phyloP scores from a whole-genome alignment of 2,113 vertebrate species.

The Cervus canadensis region DNA sequence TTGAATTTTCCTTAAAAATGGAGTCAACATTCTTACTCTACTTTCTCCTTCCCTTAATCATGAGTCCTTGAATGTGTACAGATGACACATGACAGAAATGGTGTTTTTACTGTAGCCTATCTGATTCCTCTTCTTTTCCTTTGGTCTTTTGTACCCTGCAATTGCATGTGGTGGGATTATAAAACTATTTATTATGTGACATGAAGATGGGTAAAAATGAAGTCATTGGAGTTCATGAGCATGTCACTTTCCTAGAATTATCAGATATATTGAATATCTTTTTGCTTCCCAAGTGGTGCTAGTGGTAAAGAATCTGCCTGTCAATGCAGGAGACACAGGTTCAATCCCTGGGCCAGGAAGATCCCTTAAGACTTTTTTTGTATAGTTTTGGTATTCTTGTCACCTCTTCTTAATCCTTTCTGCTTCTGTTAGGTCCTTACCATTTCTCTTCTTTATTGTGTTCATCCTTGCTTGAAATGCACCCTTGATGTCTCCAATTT shows the following conservation, averaged over 20 bases:
- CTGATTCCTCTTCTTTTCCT: background rate
- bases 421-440: background rate
- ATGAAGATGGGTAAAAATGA: background rate
- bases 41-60: background rate
- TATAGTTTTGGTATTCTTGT: background rate
- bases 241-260: background rate
- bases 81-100: background rate
- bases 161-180: background rate
- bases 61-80: background rate
- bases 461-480: background rate
- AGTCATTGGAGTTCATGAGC: background rate
- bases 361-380: background rate
- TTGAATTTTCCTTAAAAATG: conserved; percentile 58
- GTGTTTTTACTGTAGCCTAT: background rate
- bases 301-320: background rate
- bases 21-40: background rate
- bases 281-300: background rate
- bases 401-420: background rate
- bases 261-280: background rate
- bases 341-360: background rate
- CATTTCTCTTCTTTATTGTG: background rate
- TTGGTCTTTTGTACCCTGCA: background rate
- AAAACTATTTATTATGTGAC: background rate
- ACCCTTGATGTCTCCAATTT: background rate
- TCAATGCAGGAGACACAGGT: background rate